These are phyloP conservation scores for Tupaia chinensis DNA, from an alignment of 2,113 vertebrate genomes.

Conservation along the genomic window DNA sequence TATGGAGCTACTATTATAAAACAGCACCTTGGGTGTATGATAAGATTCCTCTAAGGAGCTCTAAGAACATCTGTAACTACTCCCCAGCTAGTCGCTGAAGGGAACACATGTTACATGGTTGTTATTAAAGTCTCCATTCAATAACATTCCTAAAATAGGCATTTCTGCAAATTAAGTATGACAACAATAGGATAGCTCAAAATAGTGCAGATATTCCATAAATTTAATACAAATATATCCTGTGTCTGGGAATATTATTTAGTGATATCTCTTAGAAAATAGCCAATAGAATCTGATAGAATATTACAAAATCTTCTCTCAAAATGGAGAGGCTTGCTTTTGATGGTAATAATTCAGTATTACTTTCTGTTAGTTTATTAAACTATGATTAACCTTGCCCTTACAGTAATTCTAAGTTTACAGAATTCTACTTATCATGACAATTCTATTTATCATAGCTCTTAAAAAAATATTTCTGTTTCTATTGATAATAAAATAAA, in stretches of 20 bases:
- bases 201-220: not conserved
- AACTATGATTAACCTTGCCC: not conserved
- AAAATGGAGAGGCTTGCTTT: constrained; percentile 4
- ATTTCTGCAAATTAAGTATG: constrained; percentile 27
- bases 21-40: not conserved
- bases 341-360: not conserved
- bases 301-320: not conserved
- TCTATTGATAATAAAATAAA: constrained; percentile 25
- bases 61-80: not conserved
- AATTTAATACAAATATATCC: not conserved
- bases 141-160: constrained; percentile 16
- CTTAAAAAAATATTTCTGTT: constrained; percentile 3
- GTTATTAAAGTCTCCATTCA: not conserved
- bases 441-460: not conserved
- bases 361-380: not conserved
- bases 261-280: not conserved
- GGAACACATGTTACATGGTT: not conserved
- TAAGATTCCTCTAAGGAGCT: not conserved
- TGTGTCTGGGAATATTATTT: constrained; percentile 1
- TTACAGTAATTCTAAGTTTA: not conserved
- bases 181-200: not conserved
- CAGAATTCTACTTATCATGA: not conserved
- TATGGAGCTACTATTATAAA: not conserved
- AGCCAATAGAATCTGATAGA: not conserved
- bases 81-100: not conserved